Conservation (phyloP, 2,888 invertebrate genomes). For the Idaea dimidiata region DNA sequence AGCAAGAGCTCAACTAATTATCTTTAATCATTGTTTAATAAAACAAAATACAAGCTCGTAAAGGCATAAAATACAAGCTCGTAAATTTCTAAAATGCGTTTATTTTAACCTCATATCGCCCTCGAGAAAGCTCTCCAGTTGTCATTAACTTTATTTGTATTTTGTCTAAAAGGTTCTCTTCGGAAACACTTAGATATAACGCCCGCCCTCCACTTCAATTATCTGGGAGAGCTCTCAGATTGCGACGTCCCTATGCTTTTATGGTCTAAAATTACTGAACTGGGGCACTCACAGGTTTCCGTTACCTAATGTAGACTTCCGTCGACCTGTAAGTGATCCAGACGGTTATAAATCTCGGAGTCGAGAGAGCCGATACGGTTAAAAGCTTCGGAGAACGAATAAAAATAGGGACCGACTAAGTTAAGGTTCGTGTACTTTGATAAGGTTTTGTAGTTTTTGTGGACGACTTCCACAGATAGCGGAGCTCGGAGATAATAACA, state of each 20-base stretch:
- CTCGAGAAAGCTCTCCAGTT: constrained; percentile 43
- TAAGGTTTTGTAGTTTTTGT: constrained; percentile 76
- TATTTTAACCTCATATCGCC: constrained; percentile 33
- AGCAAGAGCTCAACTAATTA: constrained; percentile 53
- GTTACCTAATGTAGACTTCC: constrained; percentile 70
- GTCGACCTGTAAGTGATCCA: constrained; percentile 67
- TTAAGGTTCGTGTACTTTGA: constrained; percentile 74
- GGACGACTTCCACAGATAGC: constrained; percentile 67
- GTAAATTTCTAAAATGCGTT: constrained; percentile 40
- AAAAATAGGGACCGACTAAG: constrained; percentile 74
- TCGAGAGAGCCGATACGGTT: constrained; percentile 67
- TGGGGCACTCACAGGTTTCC: constrained; percentile 62
- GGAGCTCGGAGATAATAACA: constrained; percentile 66
- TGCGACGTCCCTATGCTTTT: constrained; percentile 50
- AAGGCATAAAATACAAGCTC: constrained; percentile 24
- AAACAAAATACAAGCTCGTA: constrained; percentile 30
- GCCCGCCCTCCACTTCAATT: constrained; percentile 46
- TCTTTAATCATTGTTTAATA: constrained; percentile 53
- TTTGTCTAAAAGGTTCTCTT: constrained; percentile 41
- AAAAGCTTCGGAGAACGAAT: constrained; percentile 68
- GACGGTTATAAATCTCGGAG: constrained; percentile 70
- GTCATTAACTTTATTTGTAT: constrained; percentile 39
- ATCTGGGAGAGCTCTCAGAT: constrained; percentile 46
- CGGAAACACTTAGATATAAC: constrained; percentile 34
- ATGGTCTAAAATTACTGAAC: constrained; percentile 59